Percentiles rank a stretch among this genome's conserved stretches.
phyloP scores from a whole-genome alignment of 2,888 invertebrate species.

The Eumacrocentrus americanus region DNA sequence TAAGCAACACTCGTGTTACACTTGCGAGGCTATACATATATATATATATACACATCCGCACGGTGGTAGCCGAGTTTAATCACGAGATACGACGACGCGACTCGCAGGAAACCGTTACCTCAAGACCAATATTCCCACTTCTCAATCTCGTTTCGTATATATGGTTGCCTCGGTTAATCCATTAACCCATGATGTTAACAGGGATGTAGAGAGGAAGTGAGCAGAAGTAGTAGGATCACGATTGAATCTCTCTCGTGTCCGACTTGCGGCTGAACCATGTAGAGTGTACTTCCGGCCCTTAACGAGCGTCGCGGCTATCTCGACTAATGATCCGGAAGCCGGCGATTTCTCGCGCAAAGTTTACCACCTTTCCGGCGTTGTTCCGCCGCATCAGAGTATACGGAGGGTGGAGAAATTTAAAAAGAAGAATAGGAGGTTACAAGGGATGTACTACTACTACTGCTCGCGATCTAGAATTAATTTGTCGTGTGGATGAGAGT shows the following conservation, averaged over 20 bases:
- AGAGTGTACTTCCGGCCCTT: conserved; percentile 17
- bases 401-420: not conserved
- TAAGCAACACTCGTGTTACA: conserved; percentile 2
- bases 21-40: conserved; percentile 3
- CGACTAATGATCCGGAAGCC: conserved; percentile 27
- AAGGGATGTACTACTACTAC: not conserved
- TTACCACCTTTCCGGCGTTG: not conserved
- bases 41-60: not conserved
- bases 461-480: conserved; percentile 30
- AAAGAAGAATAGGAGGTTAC: not conserved
- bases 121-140: conserved; percentile 28
- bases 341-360: conserved; percentile 15
- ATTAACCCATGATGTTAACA: conserved; percentile 26
- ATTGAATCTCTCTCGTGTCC: conserved; percentile 20
- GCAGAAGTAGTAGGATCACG: conserved; percentile 13
- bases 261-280: not conserved
- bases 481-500: conserved; percentile 26
- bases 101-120: conserved; percentile 17
- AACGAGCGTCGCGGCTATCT: conserved; percentile 25
- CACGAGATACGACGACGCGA: not conserved
- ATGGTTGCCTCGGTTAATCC: conserved; percentile 29
- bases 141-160: conserved; percentile 28
- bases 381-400: too few species aligned
- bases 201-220: not conserved
- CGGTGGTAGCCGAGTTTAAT: conserved; percentile 4